These are phyloP conservation scores for Ibidorhyncha struthersii DNA, from an alignment of 2,113 vertebrate genomes.

Conservation along the genomic window DNA sequence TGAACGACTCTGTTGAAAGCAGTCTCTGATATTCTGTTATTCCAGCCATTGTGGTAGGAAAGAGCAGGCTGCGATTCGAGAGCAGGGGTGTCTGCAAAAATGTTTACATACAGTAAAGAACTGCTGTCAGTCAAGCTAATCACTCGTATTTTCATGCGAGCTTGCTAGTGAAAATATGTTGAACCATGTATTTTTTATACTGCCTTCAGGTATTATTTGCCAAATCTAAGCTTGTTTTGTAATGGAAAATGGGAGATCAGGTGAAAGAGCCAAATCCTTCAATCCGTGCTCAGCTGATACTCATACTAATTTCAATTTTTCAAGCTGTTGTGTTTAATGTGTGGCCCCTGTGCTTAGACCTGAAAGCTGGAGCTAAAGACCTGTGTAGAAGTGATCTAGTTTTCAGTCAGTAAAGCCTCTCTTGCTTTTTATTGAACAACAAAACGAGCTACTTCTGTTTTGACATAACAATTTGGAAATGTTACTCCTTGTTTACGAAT, in stretches of 20 bases:
- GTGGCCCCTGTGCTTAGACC: not conserved
- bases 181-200: not conserved
- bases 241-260: not conserved
- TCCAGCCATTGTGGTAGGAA: not conserved
- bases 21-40: not conserved
- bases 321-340: not conserved
- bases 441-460: not conserved
- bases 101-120: conserved; percentile 11
- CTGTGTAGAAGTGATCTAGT: not conserved
- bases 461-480: not conserved
- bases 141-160: not conserved
- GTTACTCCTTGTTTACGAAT: not conserved
- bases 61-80: not conserved
- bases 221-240: not conserved
- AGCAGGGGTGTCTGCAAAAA: not conserved
- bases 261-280: not conserved
- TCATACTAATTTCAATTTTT: not conserved
- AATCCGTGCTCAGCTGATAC: not conserved
- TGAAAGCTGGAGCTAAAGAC: not conserved
- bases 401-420: not conserved
- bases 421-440: not conserved
- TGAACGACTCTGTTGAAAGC: not conserved
- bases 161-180: not conserved
- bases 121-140: conserved; percentile 4
- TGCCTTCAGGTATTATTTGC: not conserved